Evolutionary conservation across 2,888 invertebrate species (phyloP).

Genomic region (Antheraea yamamai): DNA sequence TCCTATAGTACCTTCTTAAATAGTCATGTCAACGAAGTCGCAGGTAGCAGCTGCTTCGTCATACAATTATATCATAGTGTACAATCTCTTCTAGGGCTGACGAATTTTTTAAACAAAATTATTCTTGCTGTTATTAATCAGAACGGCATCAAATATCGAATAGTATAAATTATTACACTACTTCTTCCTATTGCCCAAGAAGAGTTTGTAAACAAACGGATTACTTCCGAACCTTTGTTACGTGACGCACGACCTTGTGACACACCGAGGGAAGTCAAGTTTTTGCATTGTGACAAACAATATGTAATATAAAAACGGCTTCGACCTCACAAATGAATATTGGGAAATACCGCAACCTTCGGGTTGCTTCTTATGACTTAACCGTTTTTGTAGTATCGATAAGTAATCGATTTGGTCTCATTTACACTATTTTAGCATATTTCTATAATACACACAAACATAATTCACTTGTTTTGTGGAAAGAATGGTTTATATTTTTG

Average conservation of each 20-base stretch:
- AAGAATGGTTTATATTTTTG: too few species aligned
- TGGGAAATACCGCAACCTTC: slow-evolving; percentile 19
- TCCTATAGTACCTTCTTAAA: too few species aligned
- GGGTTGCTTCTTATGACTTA: slow-evolving; percentile 16
- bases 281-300: slow-evolving; percentile 20
- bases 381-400: slow-evolving; percentile 13
- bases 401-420: slow-evolving; percentile 3
- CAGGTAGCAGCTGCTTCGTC: too few species aligned
- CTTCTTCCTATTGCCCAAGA: not conserved
- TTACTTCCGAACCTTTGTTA: slow-evolving; percentile 10
- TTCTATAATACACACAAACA: not conserved
- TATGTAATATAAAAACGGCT: slow-evolving; percentile 13
- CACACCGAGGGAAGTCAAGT: slow-evolving; percentile 30
- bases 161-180: not conserved
- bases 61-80: too few species aligned
- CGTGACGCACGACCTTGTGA: slow-evolving; percentile 33
- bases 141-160: not conserved
- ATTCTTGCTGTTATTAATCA: not conserved
- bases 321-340: slow-evolving; percentile 15
- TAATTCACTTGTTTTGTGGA: too few species aligned
- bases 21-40: too few species aligned
- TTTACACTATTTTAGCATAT: slow-evolving; percentile 8
- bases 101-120: too few species aligned
- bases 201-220: slow-evolving; percentile 7
- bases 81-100: too few species aligned